Evolutionary conservation across 1,140 invertebrate species (phyloP), one percentile per base, ranked within the genome.

Genomic region (Drosophila mayri): DNA sequence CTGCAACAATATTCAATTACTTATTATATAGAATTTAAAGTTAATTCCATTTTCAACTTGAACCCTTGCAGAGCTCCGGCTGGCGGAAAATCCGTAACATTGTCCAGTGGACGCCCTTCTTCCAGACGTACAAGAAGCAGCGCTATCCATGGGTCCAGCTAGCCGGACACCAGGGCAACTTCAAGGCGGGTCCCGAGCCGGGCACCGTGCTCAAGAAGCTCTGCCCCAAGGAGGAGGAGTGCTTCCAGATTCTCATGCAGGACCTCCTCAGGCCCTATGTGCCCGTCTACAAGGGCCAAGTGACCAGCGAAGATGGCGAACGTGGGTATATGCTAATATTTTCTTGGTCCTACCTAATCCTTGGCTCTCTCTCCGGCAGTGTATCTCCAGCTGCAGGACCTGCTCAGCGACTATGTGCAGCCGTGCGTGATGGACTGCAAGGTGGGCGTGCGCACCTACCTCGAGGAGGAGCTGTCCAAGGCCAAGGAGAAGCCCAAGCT

Each of bases 391-490:
- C 93, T 99, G 38, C 97, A 99, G 95, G 98, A 99, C 93, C 94
- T 99, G 44, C 93, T 99, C 20, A 96, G 96, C 55, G 97, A 97
- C 77, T 99, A 99, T 93, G 95, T 96, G 67, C 95, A 96, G 54
- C 98, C 98, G 0, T 98, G 97, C 87, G 97, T 99, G 0, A 99
- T 99, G 98, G 98, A 99, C 93, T 98, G 98, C 93, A 99, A 99
- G 93, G 96, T 99, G 76, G 98, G 98, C 30, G 96, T 98, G 3
- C 94, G 98, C 73, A 99, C 98, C 0, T 99, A 99, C 93, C 93
- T 99, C 54, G 98, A 99, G 93, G 97, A 98, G 76, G 98, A 99
- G 93, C 93, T 99, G 20, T 96, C 97, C 2, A 99, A 98, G 93
- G 98, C 98, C 4, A 97, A 98, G 93, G 97, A 98, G 93, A 98